Base-by-base conservation (phyloP, 2,113 vertebrate genomes). In the Notothenia rossii region DNA sequence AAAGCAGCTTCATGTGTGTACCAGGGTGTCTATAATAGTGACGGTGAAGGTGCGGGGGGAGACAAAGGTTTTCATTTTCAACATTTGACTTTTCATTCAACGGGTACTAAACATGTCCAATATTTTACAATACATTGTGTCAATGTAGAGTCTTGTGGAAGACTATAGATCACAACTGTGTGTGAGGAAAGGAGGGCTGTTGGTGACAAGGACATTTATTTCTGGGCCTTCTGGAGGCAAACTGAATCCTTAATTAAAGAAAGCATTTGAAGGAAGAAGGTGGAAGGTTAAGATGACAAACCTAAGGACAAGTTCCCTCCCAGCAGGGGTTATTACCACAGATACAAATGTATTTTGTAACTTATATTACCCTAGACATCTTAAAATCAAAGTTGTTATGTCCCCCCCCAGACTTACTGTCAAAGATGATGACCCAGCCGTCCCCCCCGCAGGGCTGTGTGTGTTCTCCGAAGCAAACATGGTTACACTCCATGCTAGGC, bases 391-490 rank as follows among this genome's bases (percentile, higher is more conserved):
- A 45, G 25, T n/a, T 53, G 1, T 56, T 69, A 13, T 17, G 18
- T 18, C 4, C 1, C 3, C 58, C 17, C 33, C 54, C 10, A 69
- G 0, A 96, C 97, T 97, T 93, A 99, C 98, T 97, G 92, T 98
- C 97, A 58, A 99, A 99, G 86, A 99, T 92, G 93, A 98, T 98
- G 91, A 99, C 95, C 88, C 97, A 96, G 76, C 98, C 98, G n/a
- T 99, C 98, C 1, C 98, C 98, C 7, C 98, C 98, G 1, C 98
- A 99, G 62, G 97, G 97, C 93, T 99, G 97, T 67, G 96, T 96
- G 84, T 99, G 98, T 92, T 99, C 97, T 36, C 98, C 98, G 22
- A 99, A 99, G 91, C 98, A 99, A 86, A 97, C 97, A 25, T 97
- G 97, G 94, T 97, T 99, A 80, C 98, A 99, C 93, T 99, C 98